Base-by-base conservation (phyloP, 2,113 vertebrate species). In the Mormyrus iriodes region DNA sequence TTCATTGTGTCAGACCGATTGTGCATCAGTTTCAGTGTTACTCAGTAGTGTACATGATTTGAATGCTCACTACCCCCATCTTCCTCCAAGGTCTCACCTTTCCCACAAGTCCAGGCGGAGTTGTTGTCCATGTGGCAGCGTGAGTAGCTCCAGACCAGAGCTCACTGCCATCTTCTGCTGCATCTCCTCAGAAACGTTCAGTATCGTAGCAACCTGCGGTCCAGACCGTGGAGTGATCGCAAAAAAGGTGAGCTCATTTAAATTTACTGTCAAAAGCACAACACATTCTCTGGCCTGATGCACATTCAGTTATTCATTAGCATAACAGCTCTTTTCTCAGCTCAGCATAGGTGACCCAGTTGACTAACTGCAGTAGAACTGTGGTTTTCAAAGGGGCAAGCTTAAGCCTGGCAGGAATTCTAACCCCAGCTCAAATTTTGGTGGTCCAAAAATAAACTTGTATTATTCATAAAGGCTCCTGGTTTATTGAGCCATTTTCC, bases 61-160 rank as follows among this genome's bases (percentile, higher is more conserved):
- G 76, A 82, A 82, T 9, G 82, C 39, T 84, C 42, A 84, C 44
- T 21, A 44, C 39, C 21, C 82, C 82, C 44, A 24, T 19, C 42
- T 46, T 9, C 48, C n/a, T 35, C 58, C 53, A 8, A 3, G 51
- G 17, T 86, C 91, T 15, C 94, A 98, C 98, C 98, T 97, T 97
- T 99, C 98, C 91, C 99, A 94, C 91, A 99, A 95, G 95, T 99
- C 98, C 12, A 97, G 95, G 88, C 98, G 96, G 48, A 99, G 95
- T 93, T 97, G 97, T 87, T 97, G 97, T 86, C 98, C 98, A 0
- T 99, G 98, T 65, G 98, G 98, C 89, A 99, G 95, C 24, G 98
- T 99, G 89, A 99, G 96, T 87, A 99, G 95, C 95, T 99, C 98
- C 96, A 97, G 94, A 90, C 98, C 98, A 0, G 97, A 99, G 91